Base-by-base conservation (phyloP, 2,888 invertebrate species). In the Zaprionus obscuricornis region DNA sequence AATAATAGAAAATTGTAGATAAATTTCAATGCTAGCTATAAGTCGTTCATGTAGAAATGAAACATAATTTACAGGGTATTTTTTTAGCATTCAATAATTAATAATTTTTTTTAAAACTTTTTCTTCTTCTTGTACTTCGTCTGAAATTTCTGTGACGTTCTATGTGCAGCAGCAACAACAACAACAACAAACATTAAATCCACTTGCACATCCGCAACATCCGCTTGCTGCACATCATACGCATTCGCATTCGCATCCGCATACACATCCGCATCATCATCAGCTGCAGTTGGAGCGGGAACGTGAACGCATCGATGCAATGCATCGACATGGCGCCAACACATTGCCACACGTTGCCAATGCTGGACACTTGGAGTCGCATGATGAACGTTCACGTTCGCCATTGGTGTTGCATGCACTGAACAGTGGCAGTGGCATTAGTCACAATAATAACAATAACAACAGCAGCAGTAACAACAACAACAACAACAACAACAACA, bases 361-460 rank as follows among this genome's bases (percentile, higher is more conserved):
- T n/a, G 26, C 17, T 20, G 65, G 56, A 0, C 68, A 67, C 18
- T 20, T 27, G 14, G 68, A 72, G 13, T 42, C 82, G 27, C 86
- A 89, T 14, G 88, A 89, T 50, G 89, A 89, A 2, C 86, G 90
- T 14, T 90, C 91, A n/a, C 90, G 89, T 24, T 90, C 90, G n/a
- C 90, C 90, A 2, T 40, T 60, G 2, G 63, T 71, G 57, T 36
- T 73, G 8, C 74, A 64, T 18, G 64, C 59, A 40, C 45, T 78
- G 49, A 65, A 54, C 67, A 83, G 76, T 46, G 76, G 84, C 22
- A 82, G 14, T 31, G 39, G 29, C 13, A 46, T 16, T 40, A 33
- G 5, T 20, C 37, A 7, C 37, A 43, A 1, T 39, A 69, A 29
- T 20, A 66, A 17, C 39, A 31, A 37, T 36, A 51, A 47, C 11